Percentiles rank a stretch among this genome's conserved stretches.
Conservation (phyloP, 2,113 vertebrate genomes). For the Equus quagga region DNA sequence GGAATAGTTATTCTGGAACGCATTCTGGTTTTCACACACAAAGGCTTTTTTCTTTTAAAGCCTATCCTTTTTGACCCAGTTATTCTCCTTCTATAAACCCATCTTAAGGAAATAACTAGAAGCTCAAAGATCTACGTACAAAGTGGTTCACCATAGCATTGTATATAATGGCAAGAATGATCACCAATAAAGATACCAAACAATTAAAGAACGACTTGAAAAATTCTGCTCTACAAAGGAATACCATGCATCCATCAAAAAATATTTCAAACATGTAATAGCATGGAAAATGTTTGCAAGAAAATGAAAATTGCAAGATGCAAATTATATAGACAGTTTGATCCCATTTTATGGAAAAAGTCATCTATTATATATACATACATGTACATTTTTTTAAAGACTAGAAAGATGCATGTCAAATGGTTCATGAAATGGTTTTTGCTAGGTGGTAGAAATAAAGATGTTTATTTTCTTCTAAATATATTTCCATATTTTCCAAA, state of each 20-base stretch:
- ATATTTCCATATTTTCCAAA: not conserved
- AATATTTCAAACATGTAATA: not conserved
- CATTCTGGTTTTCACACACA: not conserved
- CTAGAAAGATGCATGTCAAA: not conserved
- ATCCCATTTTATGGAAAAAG: slow-evolving; percentile 12
- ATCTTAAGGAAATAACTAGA: not conserved
- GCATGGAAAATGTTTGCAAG: not conserved
- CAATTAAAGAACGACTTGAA: not conserved
- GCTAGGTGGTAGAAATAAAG: not conserved
- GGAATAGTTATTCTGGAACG: not conserved
- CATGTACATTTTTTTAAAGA: not conserved
- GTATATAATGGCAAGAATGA: not conserved
- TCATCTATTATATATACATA: not conserved
- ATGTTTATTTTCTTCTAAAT: not conserved
- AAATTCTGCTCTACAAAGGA: slow-evolving; percentile 1
- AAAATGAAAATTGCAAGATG: not conserved
- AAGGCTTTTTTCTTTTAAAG: not conserved
- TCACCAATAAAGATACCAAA: not conserved
- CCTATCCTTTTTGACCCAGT: not conserved
- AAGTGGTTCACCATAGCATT: not conserved
- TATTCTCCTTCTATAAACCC: not conserved
- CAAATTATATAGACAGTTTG: not conserved
- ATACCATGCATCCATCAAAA: not conserved
- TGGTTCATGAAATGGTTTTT: not conserved
- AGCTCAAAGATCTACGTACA: not conserved